Evolutionary conservation across 2,113 vertebrate genomes (phyloP).

Genomic region (Microtus ochrogaster): DNA sequence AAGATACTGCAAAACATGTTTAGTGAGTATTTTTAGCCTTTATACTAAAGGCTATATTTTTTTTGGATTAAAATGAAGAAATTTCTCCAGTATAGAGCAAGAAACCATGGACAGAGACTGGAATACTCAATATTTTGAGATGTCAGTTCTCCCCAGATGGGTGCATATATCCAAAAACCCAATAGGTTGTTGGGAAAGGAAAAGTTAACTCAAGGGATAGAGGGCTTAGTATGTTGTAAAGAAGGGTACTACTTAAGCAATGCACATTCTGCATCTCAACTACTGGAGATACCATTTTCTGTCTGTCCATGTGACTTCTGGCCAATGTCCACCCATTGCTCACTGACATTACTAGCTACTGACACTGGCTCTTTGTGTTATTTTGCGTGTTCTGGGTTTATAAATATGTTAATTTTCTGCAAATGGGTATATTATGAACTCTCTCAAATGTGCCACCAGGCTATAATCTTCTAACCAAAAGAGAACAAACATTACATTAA

Average conservation of each 20-base stretch:
- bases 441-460: constrained; percentile 2
- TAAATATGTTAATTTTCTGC: constrained; percentile 10
- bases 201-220: background rate
- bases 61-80: background rate
- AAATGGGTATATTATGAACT: background rate
- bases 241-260: background rate
- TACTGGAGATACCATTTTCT: background rate
- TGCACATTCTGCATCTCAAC: background rate
- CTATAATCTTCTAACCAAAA: background rate
- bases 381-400: background rate
- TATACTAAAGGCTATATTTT: background rate
- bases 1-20: constrained; percentile 9
- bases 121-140: background rate
- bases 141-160: background rate
- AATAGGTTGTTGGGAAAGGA: background rate
- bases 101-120: background rate
- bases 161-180: background rate
- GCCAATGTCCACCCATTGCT: background rate
- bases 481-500: background rate
- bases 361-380: background rate
- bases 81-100: background rate
- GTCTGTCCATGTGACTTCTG: background rate
- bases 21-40: background rate
- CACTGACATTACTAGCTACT: background rate
- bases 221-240: background rate